These are phyloP conservation scores for Notiomystis cincta DNA, from an alignment of 2,113 vertebrate genomes.

Conservation along the genomic window DNA sequence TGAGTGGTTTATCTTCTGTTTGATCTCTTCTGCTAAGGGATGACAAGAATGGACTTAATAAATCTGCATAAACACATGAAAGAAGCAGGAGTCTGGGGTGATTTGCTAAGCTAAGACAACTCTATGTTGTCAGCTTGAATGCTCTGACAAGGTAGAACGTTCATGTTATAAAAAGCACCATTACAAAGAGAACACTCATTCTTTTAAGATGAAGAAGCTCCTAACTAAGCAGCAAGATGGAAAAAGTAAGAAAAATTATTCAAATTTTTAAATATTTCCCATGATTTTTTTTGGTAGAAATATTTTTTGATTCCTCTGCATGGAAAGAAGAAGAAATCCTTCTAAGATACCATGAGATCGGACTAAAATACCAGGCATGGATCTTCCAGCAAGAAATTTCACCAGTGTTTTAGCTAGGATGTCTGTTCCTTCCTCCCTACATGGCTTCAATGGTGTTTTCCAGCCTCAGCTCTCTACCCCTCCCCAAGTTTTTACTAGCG, in stretches of 20 bases:
- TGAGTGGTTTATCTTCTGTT: slow-evolving; percentile 4
- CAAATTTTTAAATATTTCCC: not conserved
- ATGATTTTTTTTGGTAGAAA: not conserved
- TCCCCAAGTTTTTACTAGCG: not conserved
- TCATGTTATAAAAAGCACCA: not conserved
- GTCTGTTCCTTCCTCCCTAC: not conserved
- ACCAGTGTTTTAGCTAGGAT: not conserved
- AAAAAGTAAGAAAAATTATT: not conserved
- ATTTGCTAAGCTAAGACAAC: not conserved
- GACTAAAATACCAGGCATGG: fast-evolving
- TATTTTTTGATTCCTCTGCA: not conserved
- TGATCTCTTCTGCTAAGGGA: slow-evolving; percentile 15
- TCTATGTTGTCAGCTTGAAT: not conserved
- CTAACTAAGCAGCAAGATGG: not conserved
- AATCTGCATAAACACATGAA: not conserved
- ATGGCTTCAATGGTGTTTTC: fast-evolving
- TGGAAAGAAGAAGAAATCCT: not conserved
- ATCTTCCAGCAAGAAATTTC: not conserved
- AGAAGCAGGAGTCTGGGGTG: not conserved
- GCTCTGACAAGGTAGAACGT: not conserved
- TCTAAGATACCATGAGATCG: not conserved
- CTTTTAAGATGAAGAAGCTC: not conserved
- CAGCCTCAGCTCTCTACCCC: not conserved
- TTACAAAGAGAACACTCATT: not conserved
- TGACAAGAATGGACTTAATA: slow-evolving; percentile 22